These are phyloP conservation scores for Spicauda simplicius DNA, from an alignment of 2,888 invertebrate genomes.

Conservation along the genomic window DNA sequence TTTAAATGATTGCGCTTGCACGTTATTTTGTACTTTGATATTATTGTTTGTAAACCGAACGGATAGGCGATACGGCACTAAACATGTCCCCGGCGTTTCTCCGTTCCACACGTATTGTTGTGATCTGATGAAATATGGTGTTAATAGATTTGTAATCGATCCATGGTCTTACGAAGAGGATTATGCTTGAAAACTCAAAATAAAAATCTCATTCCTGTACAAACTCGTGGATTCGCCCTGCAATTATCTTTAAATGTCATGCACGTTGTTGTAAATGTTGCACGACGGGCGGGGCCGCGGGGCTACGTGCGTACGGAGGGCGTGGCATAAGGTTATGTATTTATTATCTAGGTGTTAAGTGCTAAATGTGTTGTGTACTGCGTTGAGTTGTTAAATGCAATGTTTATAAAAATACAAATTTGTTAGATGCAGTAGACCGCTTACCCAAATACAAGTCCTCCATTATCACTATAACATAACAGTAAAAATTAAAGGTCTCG, in stretches of 20 bases:
- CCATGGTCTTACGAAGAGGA: not conserved
- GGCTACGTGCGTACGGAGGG: constrained; percentile 33
- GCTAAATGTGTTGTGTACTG: constrained; percentile 61
- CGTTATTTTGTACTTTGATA: constrained; percentile 46
- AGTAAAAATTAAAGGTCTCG: not conserved
- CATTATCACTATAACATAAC: not conserved
- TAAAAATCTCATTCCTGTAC: constrained; percentile 13
- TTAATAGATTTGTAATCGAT: not conserved
- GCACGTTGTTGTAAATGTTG: not conserved
- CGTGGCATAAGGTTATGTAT: constrained; percentile 60
- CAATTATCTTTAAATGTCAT: not conserved
- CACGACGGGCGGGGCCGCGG: constrained; percentile 2
- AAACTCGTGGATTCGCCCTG: not conserved
- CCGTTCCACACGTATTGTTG: not conserved
- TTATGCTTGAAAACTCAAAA: constrained; percentile 17
- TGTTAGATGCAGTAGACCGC: not conserved
- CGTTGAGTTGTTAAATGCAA: constrained; percentile 45
- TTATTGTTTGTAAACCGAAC: constrained; percentile 16
- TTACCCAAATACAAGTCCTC: not conserved
- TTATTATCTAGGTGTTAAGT: constrained; percentile 64
- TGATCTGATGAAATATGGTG: not conserved
- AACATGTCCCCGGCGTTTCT: no score
- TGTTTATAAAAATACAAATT: constrained; percentile 46
- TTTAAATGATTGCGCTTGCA: constrained; percentile 59
- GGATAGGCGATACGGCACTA: not conserved